Base-by-base conservation (phyloP, 2,797 vertebrate genomes). In the Malurus splendens region DNA sequence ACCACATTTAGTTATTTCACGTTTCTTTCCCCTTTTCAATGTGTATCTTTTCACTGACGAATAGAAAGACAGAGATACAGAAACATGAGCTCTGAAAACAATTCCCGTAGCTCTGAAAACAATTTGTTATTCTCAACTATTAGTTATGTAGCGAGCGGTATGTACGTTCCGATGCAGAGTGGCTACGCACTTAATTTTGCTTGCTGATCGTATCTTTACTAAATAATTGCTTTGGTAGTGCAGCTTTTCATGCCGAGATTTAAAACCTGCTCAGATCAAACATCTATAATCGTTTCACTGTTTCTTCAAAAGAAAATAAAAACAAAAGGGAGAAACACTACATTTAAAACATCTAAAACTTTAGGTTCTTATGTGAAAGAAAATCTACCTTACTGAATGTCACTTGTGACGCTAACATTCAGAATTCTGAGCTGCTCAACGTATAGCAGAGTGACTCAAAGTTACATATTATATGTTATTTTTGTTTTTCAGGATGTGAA, bases 401-500 rank as follows among this genome's bases (percentile, higher is more conserved):
- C 19, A n/a, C 66, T 67, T 42, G 25, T 74, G 86, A 23, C 59
- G 36, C 27, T 86, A 44, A 32, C 41, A 25, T 51, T 68, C 39
- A 48, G 66, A 52, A 45, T 50, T 60, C 20, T 64, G 50, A 65
- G 33, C 65, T 77, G 30, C 59, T 57, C 18, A 67, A 33, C 16
- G 4, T 56, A 18, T 32, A 52, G 30, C 41, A 51, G 42, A 70
- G 38, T 38, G 61, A 27, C 9, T 24, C 85, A 33, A 50, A 75
- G 22, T 54, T 60, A 48, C 12, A 4, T 55, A 36, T 33, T 48
- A 14, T 28, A 1, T 48, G 7, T 54, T 73, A 36, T 50, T 84
- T 90, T 73, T 96, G 61, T 76, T 85, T 93, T 93, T 45, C 92
- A 96, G 94, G 75, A 91, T 90, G 76, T 94, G 79, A 92, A 52